These are phyloP conservation scores for Anolis apletophallus DNA, from an alignment of 2,797 vertebrate genomes.

Conservation along the genomic window DNA sequence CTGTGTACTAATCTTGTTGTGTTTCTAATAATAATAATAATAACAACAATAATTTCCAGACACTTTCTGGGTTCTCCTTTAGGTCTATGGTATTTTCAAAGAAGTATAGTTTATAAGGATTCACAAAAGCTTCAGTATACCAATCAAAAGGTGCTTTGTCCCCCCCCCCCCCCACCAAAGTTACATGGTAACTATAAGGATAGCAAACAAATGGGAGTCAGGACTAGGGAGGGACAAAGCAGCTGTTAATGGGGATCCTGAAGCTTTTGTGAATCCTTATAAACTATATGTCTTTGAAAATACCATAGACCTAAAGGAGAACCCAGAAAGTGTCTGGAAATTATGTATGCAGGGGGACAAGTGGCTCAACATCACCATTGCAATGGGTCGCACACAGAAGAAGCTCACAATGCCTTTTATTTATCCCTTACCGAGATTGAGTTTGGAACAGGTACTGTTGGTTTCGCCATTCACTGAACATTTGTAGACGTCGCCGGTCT, in stretches of 20 bases:
- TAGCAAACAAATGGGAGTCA: no score
- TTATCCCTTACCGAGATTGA: conserved; percentile 89
- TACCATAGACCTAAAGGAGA: neutral
- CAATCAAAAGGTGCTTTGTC: no score
- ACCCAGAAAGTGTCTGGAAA: neutral
- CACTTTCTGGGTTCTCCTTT: neutral
- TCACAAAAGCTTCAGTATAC: neutral
- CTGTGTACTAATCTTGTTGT: no score
- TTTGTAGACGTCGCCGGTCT: conserved; percentile 96
- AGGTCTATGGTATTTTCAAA: neutral
- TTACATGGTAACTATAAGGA: no score
- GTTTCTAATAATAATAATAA: no score
- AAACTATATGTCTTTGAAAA: neutral
- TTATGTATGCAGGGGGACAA: neutral
- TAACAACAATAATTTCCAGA: neutral
- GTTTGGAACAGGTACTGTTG: conserved; percentile 90
- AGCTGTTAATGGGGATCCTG: neutral
- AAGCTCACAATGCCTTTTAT: neutral
- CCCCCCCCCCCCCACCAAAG: no score
- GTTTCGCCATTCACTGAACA: conserved; percentile 85
- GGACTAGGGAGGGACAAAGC: no score
- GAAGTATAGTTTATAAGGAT: neutral
- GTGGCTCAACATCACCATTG: neutral
- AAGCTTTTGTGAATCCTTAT: neutral
- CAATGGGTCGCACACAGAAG: neutral